These are phyloP conservation scores for Microcebus murinus DNA, from an alignment of 2,113 vertebrate genomes.

Conservation along the genomic window DNA sequence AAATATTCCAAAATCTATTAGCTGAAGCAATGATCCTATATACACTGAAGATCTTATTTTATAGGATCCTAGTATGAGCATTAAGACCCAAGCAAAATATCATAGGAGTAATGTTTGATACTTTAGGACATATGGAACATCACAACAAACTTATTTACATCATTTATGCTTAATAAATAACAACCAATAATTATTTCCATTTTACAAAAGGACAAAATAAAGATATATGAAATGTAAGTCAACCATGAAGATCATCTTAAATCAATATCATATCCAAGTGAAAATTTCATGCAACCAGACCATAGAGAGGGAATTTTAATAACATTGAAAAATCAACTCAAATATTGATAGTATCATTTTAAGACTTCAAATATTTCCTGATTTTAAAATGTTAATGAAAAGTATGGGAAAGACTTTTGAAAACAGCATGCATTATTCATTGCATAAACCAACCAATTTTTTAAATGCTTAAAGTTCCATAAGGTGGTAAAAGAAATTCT, in stretches of 20 bases:
- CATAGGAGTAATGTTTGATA: not conserved
- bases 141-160: not conserved
- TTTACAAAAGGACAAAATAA: slow-evolving; percentile 37
- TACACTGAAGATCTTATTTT: slow-evolving; percentile 54
- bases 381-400: slow-evolving; percentile 42
- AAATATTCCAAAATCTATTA: not conserved
- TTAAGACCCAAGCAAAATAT: slow-evolving; percentile 1
- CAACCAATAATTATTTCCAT: slow-evolving; percentile 6
- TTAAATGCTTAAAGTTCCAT: not conserved
- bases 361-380: slow-evolving; percentile 48
- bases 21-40: not conserved
- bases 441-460: not conserved
- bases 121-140: slow-evolving; percentile 10
- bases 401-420: not conserved
- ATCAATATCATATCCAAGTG: not conserved
- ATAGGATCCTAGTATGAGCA: not conserved
- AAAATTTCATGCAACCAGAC: not conserved
- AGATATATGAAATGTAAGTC: not conserved
- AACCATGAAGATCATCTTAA: slow-evolving; percentile 26
- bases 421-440: not conserved
- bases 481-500: slow-evolving; percentile 34
- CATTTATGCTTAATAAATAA: not conserved
- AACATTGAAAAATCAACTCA: slow-evolving; percentile 31
- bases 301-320: slow-evolving; percentile 24
- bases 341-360: not conserved